Conservation (phyloP, 2,888 invertebrate genomes). For the Ametastegia equiseti region DNA sequence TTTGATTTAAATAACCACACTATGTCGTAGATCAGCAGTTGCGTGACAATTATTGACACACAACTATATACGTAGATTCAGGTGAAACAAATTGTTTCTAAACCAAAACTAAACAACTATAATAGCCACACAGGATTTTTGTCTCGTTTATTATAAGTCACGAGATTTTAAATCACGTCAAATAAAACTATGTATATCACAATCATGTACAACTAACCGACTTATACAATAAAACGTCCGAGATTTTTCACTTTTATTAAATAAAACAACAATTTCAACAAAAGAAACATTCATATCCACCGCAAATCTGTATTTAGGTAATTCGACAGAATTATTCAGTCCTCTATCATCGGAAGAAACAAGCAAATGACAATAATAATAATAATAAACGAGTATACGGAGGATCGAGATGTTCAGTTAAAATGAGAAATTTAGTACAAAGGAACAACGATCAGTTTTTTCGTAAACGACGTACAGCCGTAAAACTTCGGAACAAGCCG, state of each 20-base stretch:
- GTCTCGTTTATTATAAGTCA: too few species aligned
- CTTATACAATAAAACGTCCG: conserved; percentile 64
- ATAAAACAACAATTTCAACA: conserved; percentile 53
- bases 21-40: too few species aligned
- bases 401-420: background rate
- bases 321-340: background rate
- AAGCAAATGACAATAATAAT: background rate
- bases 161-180: background rate
- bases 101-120: too few species aligned
- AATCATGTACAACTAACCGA: background rate
- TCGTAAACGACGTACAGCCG: too few species aligned
- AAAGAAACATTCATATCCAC: conserved; percentile 67
- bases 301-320: too few species aligned
- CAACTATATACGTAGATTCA: too few species aligned
- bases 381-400: too few species aligned
- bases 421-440: background rate
- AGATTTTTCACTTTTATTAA: conserved; percentile 65
- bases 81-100: too few species aligned
- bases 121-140: too few species aligned
- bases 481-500: too few species aligned
- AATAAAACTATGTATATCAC: background rate
- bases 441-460: conserved; percentile 4
- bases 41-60: too few species aligned
- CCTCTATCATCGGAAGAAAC: too few species aligned
- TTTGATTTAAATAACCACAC: conserved; percentile 40